Conservation (phyloP, 2,113 vertebrate genomes). For the Dascyllus trimaculatus region DNA sequence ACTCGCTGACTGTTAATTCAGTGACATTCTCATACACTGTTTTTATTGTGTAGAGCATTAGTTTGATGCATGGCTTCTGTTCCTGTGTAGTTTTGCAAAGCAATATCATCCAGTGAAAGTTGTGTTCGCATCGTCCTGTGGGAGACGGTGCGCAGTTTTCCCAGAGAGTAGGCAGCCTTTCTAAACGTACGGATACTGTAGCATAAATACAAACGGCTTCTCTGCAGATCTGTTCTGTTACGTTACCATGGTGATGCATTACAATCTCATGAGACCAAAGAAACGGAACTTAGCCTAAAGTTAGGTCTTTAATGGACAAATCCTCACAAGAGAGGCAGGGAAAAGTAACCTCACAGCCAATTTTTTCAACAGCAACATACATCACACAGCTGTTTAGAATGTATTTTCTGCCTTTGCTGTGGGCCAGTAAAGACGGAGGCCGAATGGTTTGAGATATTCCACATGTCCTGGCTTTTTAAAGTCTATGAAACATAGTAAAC, state of each 20-base stretch:
- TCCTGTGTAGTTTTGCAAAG: neutral
- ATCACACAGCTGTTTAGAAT: neutral
- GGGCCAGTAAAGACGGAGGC: neutral
- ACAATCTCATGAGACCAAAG: neutral
- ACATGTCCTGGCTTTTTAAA: neutral
- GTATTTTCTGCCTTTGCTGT: neutral
- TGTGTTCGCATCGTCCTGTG: neutral
- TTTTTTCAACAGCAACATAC: neutral
- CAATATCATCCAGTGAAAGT: neutral
- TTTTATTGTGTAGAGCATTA: no score
- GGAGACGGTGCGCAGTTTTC: neutral
- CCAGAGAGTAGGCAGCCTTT: neutral
- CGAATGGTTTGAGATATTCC: neutral
- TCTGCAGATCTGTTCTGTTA: neutral
- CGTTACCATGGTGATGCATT: constrained; percentile 1
- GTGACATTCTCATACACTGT: neutral
- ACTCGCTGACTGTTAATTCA: neutral
- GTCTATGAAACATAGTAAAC: neutral
- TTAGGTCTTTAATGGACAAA: neutral
- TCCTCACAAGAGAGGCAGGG: neutral
- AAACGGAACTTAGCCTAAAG: neutral
- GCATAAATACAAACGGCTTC: neutral
- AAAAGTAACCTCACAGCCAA: neutral
- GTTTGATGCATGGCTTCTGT: no score
- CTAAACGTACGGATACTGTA: neutral